Evolutionary conservation across 2,888 invertebrate genomes (phyloP).

Genomic region (Silvanus unidentatus): DNA sequence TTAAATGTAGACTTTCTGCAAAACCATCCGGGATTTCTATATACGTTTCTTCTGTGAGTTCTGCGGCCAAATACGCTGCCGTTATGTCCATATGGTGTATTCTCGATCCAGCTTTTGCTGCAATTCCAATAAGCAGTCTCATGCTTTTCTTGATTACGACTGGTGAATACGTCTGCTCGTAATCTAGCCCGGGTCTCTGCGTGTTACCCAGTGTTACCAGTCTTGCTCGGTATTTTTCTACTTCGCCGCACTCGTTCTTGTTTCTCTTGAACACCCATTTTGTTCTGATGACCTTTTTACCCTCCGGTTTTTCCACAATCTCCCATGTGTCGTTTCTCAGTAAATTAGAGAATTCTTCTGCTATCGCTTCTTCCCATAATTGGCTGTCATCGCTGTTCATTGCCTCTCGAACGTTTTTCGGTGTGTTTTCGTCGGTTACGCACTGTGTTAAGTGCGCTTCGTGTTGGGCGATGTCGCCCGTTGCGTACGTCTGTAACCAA

Average conservation of each 20-base stretch:
- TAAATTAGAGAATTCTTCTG: not conserved
- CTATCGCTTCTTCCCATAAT: not conserved
- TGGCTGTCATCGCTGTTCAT: not conserved
- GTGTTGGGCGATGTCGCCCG: too few species aligned
- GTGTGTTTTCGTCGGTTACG: constrained; percentile 2
- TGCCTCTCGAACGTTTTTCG: constrained; percentile 1
- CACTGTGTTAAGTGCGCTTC: too few species aligned
- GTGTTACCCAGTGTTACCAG: not conserved
- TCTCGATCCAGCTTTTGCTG: not conserved
- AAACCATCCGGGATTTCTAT: not conserved
- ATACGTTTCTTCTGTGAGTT: not conserved
- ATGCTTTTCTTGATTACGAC: not conserved
- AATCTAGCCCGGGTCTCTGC: not conserved
- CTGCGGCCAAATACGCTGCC: constrained; percentile 1
- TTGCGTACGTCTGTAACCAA: too few species aligned
- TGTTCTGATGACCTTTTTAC: not conserved
- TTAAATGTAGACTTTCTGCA: not conserved
- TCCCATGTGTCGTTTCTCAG: not conserved
- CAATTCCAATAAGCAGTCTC: not conserved
- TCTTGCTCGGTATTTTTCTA: not conserved
- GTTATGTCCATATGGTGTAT: constrained; percentile 1
- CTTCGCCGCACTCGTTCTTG: not conserved
- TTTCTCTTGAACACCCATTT: not conserved
- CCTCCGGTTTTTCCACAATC: not conserved
- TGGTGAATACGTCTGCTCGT: not conserved